phyloP scores from a whole-genome alignment of 2,113 vertebrate species.

The Cynopterus brachyotis region DNA sequence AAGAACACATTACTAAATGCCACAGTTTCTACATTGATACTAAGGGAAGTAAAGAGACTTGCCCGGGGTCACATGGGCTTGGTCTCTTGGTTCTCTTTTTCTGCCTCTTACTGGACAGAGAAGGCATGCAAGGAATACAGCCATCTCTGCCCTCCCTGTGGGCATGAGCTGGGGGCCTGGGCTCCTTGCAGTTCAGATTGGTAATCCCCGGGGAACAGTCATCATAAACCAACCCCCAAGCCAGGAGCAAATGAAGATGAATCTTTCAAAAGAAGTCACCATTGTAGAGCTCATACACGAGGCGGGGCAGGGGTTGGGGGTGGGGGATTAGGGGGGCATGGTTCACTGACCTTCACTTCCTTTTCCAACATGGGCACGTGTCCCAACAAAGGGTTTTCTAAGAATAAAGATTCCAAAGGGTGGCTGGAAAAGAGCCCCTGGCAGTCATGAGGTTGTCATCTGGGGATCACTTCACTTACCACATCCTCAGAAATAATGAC shows the following conservation, averaged over 20 bases:
- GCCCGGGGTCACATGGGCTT: not conserved
- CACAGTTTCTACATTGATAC: not conserved
- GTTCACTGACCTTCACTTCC: not conserved
- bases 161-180: not conserved
- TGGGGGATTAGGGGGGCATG: not conserved
- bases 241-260: not conserved
- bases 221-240: not conserved
- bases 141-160: not conserved
- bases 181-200: not conserved
- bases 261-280: not conserved
- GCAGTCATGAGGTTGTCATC: constrained; percentile 57
- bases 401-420: constrained; percentile 44
- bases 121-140: not conserved
- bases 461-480: constrained; percentile 41
- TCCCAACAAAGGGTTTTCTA: constrained; percentile 70
- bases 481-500: constrained; percentile 69
- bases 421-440: constrained; percentile 49
- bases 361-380: not conserved
- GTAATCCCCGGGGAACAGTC: not conserved
- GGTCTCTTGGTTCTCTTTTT: not conserved
- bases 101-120: not conserved
- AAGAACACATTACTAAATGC: not conserved
- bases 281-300: not conserved
- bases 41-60: not conserved
- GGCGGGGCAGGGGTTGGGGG: not conserved